Evolutionary conservation across 1,140 invertebrate species (phyloP).

Genomic region (Drosophila lini): DNA sequence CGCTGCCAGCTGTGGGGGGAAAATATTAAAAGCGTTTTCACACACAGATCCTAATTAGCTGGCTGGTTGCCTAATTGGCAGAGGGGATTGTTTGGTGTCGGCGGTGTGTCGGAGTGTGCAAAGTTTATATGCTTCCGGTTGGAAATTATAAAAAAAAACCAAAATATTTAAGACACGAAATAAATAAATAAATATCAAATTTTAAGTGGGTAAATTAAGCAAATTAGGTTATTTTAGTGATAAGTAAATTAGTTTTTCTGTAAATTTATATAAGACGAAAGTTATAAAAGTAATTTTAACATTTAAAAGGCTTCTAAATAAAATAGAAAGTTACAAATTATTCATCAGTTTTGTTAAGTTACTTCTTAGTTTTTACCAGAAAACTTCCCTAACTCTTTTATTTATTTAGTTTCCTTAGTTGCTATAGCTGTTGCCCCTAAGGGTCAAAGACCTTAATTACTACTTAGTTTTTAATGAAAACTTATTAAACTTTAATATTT

Average conservation of each 20-base stretch:
- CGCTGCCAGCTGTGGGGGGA: constrained; percentile 17
- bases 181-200: neutral
- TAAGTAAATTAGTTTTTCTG: neutral
- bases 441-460: neutral
- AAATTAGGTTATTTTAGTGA: neutral
- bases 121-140: constrained; percentile 15
- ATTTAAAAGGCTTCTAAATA: neutral
- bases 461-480: too few relatives aligned
- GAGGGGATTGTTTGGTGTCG: constrained; percentile 15
- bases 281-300: neutral
- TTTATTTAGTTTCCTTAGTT: neutral
- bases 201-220: neutral
- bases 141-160: neutral
- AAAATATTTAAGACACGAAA: neutral
- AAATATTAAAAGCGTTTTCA: constrained; percentile 52
- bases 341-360: neutral
- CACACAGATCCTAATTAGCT: constrained; percentile 70
- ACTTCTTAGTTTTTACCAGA: neutral
- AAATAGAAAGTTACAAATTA: neutral
- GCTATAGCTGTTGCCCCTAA: neutral
- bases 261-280: neutral
- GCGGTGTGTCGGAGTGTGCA: neutral
- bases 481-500: too few relatives aligned
- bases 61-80: constrained; percentile 44
- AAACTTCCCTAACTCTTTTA: neutral